These are phyloP conservation scores for Perca flavescens DNA, from an alignment of 2,113 vertebrate species.

Conservation along the genomic window DNA sequence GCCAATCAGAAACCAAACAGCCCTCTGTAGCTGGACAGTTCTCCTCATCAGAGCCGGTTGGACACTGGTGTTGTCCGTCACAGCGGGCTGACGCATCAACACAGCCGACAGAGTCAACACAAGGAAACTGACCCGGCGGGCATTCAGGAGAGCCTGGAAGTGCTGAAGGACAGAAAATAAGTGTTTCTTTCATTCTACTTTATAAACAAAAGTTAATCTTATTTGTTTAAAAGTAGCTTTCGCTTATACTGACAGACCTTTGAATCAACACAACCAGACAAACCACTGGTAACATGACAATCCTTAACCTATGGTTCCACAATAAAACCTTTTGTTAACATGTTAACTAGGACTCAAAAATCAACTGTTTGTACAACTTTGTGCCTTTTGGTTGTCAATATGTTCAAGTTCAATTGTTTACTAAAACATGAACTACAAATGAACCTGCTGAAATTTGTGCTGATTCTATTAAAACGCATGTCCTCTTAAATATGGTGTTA, in stretches of 20 bases:
- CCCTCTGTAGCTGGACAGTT: slow-evolving; percentile 76
- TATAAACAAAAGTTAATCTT: background rate
- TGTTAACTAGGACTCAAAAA: background rate
- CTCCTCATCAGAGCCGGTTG: slow-evolving; percentile 84
- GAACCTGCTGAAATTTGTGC: background rate
- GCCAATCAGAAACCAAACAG: slow-evolving; percentile 89
- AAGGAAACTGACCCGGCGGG: slow-evolving; percentile 80
- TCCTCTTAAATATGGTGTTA: background rate
- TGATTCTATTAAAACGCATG: background rate
- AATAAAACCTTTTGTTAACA: background rate
- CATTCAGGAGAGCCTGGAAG: slow-evolving; percentile 73
- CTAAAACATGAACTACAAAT: background rate
- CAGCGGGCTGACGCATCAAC: slow-evolving; percentile 83
- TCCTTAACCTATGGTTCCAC: background rate
- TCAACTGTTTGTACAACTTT: background rate
- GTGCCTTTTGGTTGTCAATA: background rate
- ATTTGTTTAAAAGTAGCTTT: background rate
- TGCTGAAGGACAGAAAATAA: background rate
- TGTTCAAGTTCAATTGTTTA: background rate
- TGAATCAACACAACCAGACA: slow-evolving; percentile 7
- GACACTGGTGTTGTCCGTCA: slow-evolving; percentile 83
- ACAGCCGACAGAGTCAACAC: slow-evolving; percentile 83
- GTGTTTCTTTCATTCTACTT: background rate
- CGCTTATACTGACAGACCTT: background rate
- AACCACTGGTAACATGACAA: background rate